Base-by-base conservation (phyloP, 92 coral and sea anemone species). In the Epizoanthus ramosus region DNA sequence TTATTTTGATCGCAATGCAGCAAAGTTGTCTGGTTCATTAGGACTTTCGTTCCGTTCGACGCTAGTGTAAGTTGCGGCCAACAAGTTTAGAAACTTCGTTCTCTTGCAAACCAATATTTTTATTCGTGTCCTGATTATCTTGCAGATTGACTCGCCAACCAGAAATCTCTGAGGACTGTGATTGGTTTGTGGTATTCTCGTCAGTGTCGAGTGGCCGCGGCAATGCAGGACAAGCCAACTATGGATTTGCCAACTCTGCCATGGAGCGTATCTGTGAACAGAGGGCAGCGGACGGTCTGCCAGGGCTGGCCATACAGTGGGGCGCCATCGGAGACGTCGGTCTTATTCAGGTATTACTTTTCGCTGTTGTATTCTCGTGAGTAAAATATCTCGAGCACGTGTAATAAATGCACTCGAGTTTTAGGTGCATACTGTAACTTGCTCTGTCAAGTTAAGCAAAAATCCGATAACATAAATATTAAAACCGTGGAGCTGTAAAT, bases 291-390 rank as follows among this genome's bases (percentile, higher is more conserved):
- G 89, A 88, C 31, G 92, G 96, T 23, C 90, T 92, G 68, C 96
- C 96, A 54, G 96, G 93, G 0, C 79, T 92, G 53, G 96, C 96
- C 8, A 81, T 92, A 37, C 96, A 92, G 85, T 92, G 96, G 96
- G 96, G 96, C 4, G 96, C 96, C 2, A 92, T 92, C 80, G 96
- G 96, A 54, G 96, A 92, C 73, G 96, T 92, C 5, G 96, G 96
- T 12, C 84, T 92, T 21, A 85, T 92, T 82, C 96, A 90, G 96
- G 96, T 92, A 61, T 52, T 1, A 31, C 33, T n/a, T 56, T 31
- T 4, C 5, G 1, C 67, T 18, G 2, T 24, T 15, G 39, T 12
- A 10, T 64, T 8, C 6, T 12, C 24, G 14, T 64, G 41, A 12
- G 7, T 33, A 24, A 4, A 24, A 23, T 47, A 47, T 47, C 15